phyloP scores from a whole-genome alignment of 2,888 invertebrate species.

The Perizoma flavofasciatum region DNA sequence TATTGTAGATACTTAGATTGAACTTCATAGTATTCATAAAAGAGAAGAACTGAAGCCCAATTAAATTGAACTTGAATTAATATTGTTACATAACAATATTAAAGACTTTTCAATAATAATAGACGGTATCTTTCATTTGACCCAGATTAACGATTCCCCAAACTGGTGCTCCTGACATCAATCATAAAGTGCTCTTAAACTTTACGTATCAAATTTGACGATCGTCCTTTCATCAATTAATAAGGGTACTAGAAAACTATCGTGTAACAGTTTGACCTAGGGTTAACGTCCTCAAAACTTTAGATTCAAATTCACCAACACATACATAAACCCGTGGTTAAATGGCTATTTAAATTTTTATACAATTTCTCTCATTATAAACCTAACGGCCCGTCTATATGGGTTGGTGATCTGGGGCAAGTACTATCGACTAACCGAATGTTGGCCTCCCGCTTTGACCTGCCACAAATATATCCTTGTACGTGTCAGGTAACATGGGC shows the following conservation, averaged over 20 bases:
- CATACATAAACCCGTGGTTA: too few relatives aligned
- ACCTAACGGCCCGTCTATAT: too few relatives aligned
- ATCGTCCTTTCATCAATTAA: slow-evolving; percentile 25
- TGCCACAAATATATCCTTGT: slow-evolving; percentile 51
- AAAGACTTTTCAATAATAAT: too few relatives aligned
- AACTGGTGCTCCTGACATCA: neutral
- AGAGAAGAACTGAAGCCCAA: too few relatives aligned
- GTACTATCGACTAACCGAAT: slow-evolving; percentile 48
- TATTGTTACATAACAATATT: too few relatives aligned
- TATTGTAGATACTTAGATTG: too few relatives aligned
- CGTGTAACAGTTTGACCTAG: slow-evolving; percentile 7
- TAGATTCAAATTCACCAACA: neutral
- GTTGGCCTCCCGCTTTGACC: slow-evolving; percentile 41
- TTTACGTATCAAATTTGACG: slow-evolving; percentile 24
- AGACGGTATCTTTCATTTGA: too few relatives aligned
- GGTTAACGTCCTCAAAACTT: slow-evolving; percentile 7
- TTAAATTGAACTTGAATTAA: too few relatives aligned
- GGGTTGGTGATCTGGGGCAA: neutral
- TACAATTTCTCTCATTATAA: too few relatives aligned
- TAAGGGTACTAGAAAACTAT: slow-evolving; percentile 14
- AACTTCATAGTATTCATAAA: too few relatives aligned
- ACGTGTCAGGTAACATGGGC: slow-evolving; percentile 35
- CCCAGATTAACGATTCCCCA: too few relatives aligned
- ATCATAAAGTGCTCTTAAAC: slow-evolving; percentile 18
- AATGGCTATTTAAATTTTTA: too few relatives aligned